Evolutionary conservation across 2,888 invertebrate genomes (phyloP), one percentile per base, ranked within the genome.

Genomic region (Sinohyriopsis cumingii): DNA sequence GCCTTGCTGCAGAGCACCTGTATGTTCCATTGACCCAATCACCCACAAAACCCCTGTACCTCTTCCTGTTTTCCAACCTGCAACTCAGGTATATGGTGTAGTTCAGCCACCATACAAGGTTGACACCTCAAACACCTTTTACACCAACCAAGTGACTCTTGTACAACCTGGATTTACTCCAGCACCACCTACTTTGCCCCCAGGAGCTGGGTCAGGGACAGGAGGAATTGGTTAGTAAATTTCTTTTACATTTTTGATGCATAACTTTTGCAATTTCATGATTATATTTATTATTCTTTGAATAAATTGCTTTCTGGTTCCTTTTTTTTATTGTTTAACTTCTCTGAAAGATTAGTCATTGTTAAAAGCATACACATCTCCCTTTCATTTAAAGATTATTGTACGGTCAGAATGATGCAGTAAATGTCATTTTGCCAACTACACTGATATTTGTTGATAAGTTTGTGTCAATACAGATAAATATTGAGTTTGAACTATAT

Each of bases 61-160:
- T 5, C 77, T 84, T 45, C 84, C 84, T n/a, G 73, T 81, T 63
- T 82, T 82, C 69, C 69, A 70, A 53, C 80, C 82, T 3, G 76
- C 79, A 28, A 72, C 78, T 28, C 79, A 81, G 72, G 75, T 73
- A 61, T 77, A 78, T 59, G 82, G 80, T 20, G 70, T 77, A 24
- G 84, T 84, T 24, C 68, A 77, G 64, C 78, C 84, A 54, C 83
- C 84, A n/a, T 55, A 64, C 59, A 65, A 59, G 22, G 72, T 68
- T 57, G 76, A 68, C n/a, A 69, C 55, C 25, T 73, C 64, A 68
- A 75, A 75, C 18, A 76, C 74, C 0, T 63, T 70, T 28, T 76
- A 76, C 71, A 76, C 81, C 19, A 64, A 71, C 57, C 75, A 73
- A 9, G 76, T 82, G 33, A 71, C 67, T 1, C 68, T 82, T 28